These are phyloP conservation scores for Syrista parreyssii DNA, from an alignment of 2,888 invertebrate species.

Conservation along the genomic window DNA sequence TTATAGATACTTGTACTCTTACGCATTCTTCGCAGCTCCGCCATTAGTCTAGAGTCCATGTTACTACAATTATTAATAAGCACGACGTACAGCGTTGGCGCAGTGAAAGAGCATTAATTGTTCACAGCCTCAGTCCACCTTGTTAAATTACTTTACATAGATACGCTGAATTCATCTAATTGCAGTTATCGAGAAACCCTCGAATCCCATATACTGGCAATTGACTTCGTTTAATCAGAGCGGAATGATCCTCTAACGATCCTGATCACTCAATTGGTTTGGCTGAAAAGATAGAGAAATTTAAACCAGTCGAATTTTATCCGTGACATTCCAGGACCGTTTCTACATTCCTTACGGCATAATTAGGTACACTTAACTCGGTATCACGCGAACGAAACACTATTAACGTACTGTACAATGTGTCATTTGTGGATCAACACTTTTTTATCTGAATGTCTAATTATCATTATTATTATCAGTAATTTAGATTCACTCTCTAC, in stretches of 20 bases:
- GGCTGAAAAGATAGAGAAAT: no score
- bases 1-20: no score
- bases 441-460: not conserved
- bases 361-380: slow-evolving; percentile 44
- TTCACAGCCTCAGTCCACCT: slow-evolving; percentile 26
- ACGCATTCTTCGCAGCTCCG: no score
- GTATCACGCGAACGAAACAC: slow-evolving; percentile 26
- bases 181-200: not conserved
- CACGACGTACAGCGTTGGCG: slow-evolving; percentile 3
- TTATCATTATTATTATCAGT: not conserved
- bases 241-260: no score
- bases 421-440: no score
- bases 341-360: slow-evolving; percentile 30
- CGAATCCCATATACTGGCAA: not conserved
- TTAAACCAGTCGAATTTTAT: no score
- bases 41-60: no score
- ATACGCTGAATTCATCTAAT: slow-evolving; percentile 6
- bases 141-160: slow-evolving; percentile 9
- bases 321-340: no score
- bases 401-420: slow-evolving; percentile 4
- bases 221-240: no score
- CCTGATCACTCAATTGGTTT: no score
- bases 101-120: slow-evolving; percentile 18
- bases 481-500: not conserved
- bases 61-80: no score